Conservation (phyloP, 2,113 vertebrate species). For the Psettodes erumei region DNA sequence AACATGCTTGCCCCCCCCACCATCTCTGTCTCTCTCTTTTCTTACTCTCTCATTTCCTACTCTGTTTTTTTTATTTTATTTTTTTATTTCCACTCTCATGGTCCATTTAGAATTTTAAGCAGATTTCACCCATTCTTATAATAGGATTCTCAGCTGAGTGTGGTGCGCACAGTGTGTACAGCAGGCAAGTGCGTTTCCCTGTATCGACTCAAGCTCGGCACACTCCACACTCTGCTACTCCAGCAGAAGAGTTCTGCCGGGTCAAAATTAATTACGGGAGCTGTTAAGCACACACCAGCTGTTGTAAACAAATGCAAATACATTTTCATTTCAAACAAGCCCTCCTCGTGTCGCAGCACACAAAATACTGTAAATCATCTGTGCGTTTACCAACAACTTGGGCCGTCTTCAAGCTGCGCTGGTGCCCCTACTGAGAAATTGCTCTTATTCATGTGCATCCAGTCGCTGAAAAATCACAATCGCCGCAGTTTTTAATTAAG, state of each 20-base stretch:
- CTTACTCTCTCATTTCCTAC: slow-evolving; percentile 4
- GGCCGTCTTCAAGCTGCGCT: slow-evolving; percentile 60
- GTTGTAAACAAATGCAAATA: slow-evolving; percentile 83
- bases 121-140: slow-evolving; percentile 58
- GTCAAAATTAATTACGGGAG: slow-evolving; percentile 83
- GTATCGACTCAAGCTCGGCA: slow-evolving; percentile 56
- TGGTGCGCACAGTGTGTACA: slow-evolving; percentile 28
- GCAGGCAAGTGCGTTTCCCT: slow-evolving; percentile 30
- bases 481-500: slow-evolving; percentile 47
- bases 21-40: not conserved
- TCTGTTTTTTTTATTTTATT: not conserved
- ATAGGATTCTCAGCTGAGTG: slow-evolving; percentile 57
- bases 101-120: slow-evolving; percentile 67
- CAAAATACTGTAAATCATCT: slow-evolving; percentile 62
- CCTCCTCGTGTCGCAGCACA: slow-evolving; percentile 54
- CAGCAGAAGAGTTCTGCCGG: slow-evolving; percentile 70
- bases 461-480: slow-evolving; percentile 35
- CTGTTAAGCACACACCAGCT: slow-evolving; percentile 81
- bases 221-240: slow-evolving; percentile 47
- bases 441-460: slow-evolving; percentile 54
- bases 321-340: slow-evolving; percentile 80
- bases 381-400: slow-evolving; percentile 66
- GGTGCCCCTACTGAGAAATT: slow-evolving; percentile 49
- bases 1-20: slow-evolving; percentile 53
- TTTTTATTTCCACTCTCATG: slow-evolving; percentile 31